These are phyloP conservation scores for Drosophila setifemur DNA, from an alignment of 1,140 invertebrate genomes.

Conservation along the genomic window DNA sequence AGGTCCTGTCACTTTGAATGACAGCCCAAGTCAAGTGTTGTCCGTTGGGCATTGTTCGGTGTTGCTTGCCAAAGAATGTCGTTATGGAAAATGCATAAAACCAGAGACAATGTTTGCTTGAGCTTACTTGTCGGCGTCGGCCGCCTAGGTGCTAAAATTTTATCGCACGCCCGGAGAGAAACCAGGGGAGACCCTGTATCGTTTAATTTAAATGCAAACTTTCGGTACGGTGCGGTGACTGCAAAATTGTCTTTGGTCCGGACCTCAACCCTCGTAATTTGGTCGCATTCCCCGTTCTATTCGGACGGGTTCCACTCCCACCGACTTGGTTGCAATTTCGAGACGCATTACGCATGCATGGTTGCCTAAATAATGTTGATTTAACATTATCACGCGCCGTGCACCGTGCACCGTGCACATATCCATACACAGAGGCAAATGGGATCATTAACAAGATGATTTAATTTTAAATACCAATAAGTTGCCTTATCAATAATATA, in stretches of 20 bases:
- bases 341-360: slow-evolving; percentile 81
- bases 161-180: slow-evolving; percentile 22
- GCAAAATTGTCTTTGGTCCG: slow-evolving; percentile 65
- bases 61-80: slow-evolving; percentile 44
- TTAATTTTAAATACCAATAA: no score
- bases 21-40: slow-evolving; percentile 75
- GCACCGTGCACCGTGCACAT: slow-evolving; percentile 20
- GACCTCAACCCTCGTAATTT: neutral
- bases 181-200: slow-evolving; percentile 28
- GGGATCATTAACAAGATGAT: no score
- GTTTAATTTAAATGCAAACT: slow-evolving; percentile 79
- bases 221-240: slow-evolving; percentile 37
- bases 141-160: slow-evolving; percentile 65
- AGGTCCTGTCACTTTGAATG: slow-evolving; percentile 70
- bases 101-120: slow-evolving; percentile 60
- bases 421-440: neutral
- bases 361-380: slow-evolving; percentile 81
- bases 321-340: slow-evolving; percentile 59
- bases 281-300: neutral
- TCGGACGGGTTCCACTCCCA: no score
- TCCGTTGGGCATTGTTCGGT: slow-evolving; percentile 54
- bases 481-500: no score
- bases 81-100: slow-evolving; percentile 77
- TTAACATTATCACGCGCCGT: slow-evolving; percentile 73
- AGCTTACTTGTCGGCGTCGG: slow-evolving; percentile 15